Evolutionary conservation across 2,797 vertebrate species (phyloP), one percentile per base, ranked within the genome.

Genomic region (Megaceryle alcyon): DNA sequence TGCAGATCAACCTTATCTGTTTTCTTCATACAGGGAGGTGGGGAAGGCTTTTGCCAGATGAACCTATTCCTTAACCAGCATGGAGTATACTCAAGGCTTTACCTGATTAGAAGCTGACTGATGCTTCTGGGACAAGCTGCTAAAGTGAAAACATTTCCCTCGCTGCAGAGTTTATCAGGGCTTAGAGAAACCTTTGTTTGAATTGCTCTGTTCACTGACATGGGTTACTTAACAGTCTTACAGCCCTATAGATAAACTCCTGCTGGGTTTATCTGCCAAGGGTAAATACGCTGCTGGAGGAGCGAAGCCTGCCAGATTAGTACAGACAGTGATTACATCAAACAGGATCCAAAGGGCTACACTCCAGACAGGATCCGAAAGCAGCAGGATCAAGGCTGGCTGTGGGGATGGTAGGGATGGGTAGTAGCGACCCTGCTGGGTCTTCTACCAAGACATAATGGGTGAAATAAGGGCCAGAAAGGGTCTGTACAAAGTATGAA

Each of bases 241-340:
- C 51, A 92, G 90, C 65, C 53, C 96, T 95, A 65, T 19, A 92
- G 92, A 96, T 97, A 96, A 96, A 96, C 92, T 92, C 49, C 35
- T 57, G 89, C 53, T 0, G 7, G 60, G 37, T 83, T 97, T 95
- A 96, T 96, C 86, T 87, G 79, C 41, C 1, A 5, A 8, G 71
- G 54, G 79, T 48, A 92, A 75, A 70, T 46, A 53, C 1, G 6
- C 64, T 29, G 71, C 72, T 83, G 88, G 68, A 31, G 63, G 71
- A 54, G 12, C 64, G 68, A 22, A 75, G 75, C 71, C 81, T 85
- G 60, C 31, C 68, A 68, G 90, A 82, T 91, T 57, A 71, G 63
- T 31, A 29, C 63, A 63, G 83, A 35, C 23, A 20, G 49, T 0
- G 46, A 75, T 90, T 68, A 79, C 31, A 37, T n/a, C 44, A 54